Conservation (phyloP, 2,797 vertebrate genomes). For the Enteromius mattozi region DNA sequence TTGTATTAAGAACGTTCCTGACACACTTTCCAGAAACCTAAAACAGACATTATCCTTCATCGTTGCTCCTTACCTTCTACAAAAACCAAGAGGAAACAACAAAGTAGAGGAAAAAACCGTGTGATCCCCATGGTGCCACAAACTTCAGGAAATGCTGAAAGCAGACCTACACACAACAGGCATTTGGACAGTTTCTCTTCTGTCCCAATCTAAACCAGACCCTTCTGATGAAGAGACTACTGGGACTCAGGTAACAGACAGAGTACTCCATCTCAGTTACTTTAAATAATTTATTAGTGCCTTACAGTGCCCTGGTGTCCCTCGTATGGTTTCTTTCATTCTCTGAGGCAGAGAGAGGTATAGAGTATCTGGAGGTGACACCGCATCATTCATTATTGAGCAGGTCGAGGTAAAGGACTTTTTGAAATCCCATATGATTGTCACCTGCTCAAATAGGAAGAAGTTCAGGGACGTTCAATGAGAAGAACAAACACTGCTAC, state of each 20-base stretch:
- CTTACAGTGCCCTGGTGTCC: constrained; percentile 56
- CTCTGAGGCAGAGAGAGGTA: constrained; percentile 56
- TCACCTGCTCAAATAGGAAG: constrained; percentile 52
- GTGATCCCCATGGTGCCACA: constrained; percentile 56
- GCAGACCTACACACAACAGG: constrained; percentile 58
- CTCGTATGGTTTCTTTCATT: constrained; percentile 54
- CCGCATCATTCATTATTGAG: constrained; percentile 76
- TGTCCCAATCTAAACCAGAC: constrained; percentile 54
- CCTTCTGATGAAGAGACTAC: constrained; percentile 55
- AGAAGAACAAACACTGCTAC: background rate
- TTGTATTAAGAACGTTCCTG: background rate
- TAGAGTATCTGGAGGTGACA: constrained; percentile 70
- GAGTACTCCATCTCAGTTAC: constrained; percentile 60
- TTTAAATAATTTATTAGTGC: constrained; percentile 75
- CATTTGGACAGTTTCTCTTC: constrained; percentile 53
- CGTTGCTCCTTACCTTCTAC: constrained; percentile 73
- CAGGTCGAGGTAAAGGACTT: constrained; percentile 49
- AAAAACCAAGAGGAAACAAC: constrained; percentile 67
- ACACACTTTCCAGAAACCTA: constrained; percentile 27
- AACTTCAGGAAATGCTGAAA: constrained; percentile 56
- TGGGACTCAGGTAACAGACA: constrained; percentile 45
- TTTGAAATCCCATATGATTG: constrained; percentile 66
- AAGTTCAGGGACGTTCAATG: background rate
- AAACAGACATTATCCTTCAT: constrained; percentile 33
- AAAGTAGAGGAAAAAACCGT: constrained; percentile 58